Evolutionary conservation across 2,888 invertebrate genomes (phyloP).

Genomic region (Agrenia bidenticulata): DNA sequence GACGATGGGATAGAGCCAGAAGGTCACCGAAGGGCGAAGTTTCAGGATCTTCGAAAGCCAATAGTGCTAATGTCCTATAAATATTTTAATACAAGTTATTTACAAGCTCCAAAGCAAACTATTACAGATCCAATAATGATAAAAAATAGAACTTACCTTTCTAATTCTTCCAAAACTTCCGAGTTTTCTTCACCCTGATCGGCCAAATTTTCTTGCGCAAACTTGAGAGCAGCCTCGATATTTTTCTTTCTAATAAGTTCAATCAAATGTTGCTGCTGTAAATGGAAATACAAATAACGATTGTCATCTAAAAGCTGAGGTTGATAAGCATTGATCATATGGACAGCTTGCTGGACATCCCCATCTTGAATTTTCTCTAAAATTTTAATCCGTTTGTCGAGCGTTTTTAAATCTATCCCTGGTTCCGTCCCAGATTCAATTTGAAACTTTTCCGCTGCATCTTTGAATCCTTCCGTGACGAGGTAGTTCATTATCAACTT

Average conservation of each 20-base stretch:
- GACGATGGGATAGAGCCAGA: constrained; percentile 87
- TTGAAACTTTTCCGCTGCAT: constrained; percentile 95
- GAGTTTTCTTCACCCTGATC: constrained; percentile 84
- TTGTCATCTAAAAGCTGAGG: constrained; percentile 94
- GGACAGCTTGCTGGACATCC: constrained; percentile 87
- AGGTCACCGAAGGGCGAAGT: constrained; percentile 93
- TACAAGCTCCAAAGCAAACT: too few species aligned
- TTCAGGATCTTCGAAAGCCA: constrained; percentile 96
- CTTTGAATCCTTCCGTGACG: constrained; percentile 88
- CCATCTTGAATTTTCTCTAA: constrained; percentile 92
- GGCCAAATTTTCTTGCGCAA: constrained; percentile 85
- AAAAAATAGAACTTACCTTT: constrained; percentile 52
- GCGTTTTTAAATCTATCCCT: constrained; percentile 73
- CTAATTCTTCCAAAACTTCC: constrained; percentile 60
- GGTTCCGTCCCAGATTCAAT: constrained; percentile 86
- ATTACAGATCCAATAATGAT: too few species aligned
- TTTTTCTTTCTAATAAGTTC: constrained; percentile 81
- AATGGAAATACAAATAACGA: constrained; percentile 90
- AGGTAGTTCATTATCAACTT: constrained; percentile 98
- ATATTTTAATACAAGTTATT: too few species aligned
- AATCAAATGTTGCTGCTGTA: constrained; percentile 88
- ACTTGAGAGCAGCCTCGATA: constrained; percentile 83
- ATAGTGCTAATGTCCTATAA: constrained; percentile 77
- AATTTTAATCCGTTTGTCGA: constrained; percentile 89
- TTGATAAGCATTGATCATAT: constrained; percentile 88